These are phyloP conservation scores for Stramonita haemastoma DNA, from an alignment of 2,888 invertebrate species.

Conservation along the genomic window DNA sequence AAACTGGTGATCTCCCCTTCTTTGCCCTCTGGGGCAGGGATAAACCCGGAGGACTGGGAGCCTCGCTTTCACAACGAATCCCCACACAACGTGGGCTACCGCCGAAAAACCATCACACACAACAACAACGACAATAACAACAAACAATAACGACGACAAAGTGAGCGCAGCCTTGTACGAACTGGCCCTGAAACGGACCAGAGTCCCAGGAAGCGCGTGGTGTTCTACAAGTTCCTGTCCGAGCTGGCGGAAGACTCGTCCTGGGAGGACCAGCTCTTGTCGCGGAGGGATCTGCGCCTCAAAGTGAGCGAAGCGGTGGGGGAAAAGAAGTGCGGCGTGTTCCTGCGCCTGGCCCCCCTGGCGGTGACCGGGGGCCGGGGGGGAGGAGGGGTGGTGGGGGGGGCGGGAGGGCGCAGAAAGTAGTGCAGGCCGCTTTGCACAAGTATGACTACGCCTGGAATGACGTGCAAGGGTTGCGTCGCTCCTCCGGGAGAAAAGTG, in stretches of 20 bases:
- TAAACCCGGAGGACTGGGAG: constrained; percentile 15
- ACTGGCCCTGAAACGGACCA: background rate
- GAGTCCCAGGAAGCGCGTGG: background rate
- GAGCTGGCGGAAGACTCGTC: background rate
- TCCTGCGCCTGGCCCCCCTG: constrained; percentile 18
- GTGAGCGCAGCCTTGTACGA: background rate
- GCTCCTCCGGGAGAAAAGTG: background rate
- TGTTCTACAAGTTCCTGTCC: background rate
- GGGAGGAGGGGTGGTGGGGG: too few species aligned
- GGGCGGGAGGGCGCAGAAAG: background rate
- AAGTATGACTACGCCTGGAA: constrained; percentile 37
- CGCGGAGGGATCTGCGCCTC: background rate
- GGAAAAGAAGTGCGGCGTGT: constrained; percentile 15
- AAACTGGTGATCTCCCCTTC: constrained; percentile 25
- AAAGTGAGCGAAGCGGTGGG: constrained; percentile 27
- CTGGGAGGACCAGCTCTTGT: constrained; percentile 29
- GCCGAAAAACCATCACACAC: background rate
- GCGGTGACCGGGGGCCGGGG: background rate
- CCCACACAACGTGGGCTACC: background rate
- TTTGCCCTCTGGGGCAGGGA: background rate
- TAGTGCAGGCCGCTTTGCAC: constrained; percentile 19
- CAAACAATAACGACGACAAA: background rate
- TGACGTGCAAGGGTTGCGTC: background rate
- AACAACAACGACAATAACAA: background rate
- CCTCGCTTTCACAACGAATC: constrained; percentile 12